phyloP scores from a whole-genome alignment of 2,113 vertebrate species.

The Heterocephalus glaber region DNA sequence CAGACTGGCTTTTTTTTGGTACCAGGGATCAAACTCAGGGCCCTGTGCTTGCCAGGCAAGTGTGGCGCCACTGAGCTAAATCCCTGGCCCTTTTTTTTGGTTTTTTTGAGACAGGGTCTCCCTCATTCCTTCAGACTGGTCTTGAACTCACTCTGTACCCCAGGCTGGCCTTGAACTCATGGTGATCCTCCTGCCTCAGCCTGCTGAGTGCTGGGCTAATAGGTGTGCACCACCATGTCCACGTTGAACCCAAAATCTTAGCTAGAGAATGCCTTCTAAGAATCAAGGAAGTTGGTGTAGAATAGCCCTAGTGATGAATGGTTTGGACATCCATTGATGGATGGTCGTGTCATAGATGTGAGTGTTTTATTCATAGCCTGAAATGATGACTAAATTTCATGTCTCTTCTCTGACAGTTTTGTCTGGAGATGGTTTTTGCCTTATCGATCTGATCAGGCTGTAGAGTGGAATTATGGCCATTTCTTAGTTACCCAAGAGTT shows the following conservation, averaged over 20 bases:
- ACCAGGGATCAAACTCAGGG: too few species aligned
- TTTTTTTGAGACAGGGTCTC: too few species aligned
- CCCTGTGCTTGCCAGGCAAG: too few species aligned
- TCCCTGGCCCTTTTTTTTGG: too few species aligned
- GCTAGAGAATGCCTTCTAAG: neutral
- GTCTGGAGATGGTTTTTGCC: constrained; percentile 80
- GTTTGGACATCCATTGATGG: neutral
- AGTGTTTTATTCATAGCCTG: constrained; percentile 29
- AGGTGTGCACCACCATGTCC: neutral
- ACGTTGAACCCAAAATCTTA: neutral
- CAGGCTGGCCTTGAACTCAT: neutral
- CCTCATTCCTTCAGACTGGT: neutral
- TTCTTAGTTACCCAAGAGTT: neutral
- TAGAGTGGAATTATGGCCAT: neutral
- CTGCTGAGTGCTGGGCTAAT: neutral
- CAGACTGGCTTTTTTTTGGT: neutral
- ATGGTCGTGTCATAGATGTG: neutral
- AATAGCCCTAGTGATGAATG: neutral
- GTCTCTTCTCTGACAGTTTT: constrained; percentile 87
- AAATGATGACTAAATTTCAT: constrained; percentile 84
- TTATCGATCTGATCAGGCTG: constrained; percentile 83
- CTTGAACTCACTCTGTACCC: neutral
- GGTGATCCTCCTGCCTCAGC: neutral
- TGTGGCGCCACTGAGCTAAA: too few species aligned
- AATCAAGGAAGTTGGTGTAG: neutral